These are phyloP conservation scores for Passerina amoena DNA, from an alignment of 2,113 vertebrate species.

Conservation along the genomic window DNA sequence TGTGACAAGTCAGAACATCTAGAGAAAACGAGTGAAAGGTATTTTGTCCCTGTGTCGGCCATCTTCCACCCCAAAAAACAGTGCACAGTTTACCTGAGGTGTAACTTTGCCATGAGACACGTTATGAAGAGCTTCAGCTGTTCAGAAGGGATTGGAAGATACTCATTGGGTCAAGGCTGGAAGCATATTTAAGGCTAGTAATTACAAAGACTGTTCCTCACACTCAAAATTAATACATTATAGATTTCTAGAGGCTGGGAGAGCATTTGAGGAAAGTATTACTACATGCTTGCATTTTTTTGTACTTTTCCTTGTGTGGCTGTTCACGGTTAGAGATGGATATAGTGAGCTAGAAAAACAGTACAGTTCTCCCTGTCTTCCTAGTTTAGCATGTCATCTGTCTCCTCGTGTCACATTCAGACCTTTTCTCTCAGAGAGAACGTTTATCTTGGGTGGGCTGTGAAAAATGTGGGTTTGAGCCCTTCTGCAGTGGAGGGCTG, in stretches of 20 bases:
- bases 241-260: neutral
- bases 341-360: neutral
- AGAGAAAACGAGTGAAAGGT: neutral
- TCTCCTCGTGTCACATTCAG: neutral
- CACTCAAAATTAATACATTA: neutral
- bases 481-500: neutral
- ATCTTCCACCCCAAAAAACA: neutral
- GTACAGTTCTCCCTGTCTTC: neutral
- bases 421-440: neutral
- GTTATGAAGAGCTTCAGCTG: neutral
- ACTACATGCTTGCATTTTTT: neutral
- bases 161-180: neutral
- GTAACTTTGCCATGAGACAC: neutral
- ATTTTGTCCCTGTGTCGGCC: neutral
- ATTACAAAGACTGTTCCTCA: neutral
- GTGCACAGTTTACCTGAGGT: neutral
- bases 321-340: neutral
- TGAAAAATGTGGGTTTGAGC: neutral
- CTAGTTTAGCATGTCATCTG: fast-evolving
- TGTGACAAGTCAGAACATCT: neutral
- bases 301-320: neutral
- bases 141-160: neutral
- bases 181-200: neutral
- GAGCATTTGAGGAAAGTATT: neutral
- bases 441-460: neutral